phyloP scores from a whole-genome alignment of 53 echinoderm and acorn worm genomes.

The Zoroaster sp. region DNA sequence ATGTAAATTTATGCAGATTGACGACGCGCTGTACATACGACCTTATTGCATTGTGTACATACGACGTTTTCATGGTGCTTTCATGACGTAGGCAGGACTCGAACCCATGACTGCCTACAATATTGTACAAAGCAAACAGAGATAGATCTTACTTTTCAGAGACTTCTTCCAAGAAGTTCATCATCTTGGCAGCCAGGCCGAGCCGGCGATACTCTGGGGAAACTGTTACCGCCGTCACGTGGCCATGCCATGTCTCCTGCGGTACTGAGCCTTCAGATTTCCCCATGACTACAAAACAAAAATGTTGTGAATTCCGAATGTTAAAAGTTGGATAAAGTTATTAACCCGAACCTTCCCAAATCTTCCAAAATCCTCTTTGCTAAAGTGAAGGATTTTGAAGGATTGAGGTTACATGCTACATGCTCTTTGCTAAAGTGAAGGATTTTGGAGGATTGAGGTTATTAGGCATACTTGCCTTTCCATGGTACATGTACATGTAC shows the following conservation, averaged over 20 bases:
- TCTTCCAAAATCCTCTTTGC: no score
- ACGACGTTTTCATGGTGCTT: not conserved
- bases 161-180: slow-evolving; percentile 92
- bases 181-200: slow-evolving; percentile 90
- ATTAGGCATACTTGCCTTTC: no score
- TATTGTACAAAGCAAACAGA: not conserved
- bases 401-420: no score
- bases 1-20: no score
- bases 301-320: no score
- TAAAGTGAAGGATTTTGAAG: no score
- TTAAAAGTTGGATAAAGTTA: no score
- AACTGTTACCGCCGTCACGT: slow-evolving; percentile 97
- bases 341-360: no score
- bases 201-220: slow-evolving; percentile 93
- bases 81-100: not conserved
- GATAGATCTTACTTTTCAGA: slow-evolving; percentile 75
- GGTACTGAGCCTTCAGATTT: slow-evolving; percentile 93
- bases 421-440: no score
- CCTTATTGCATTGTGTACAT: not conserved
- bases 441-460: no score
- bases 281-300: slow-evolving; percentile 76
- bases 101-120: not conserved
- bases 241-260: slow-evolving; percentile 98
- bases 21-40: no score
- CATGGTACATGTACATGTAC: no score